phyloP scores from a whole-genome alignment of 2,113 vertebrate genomes.

The Podarcis cretensis region DNA sequence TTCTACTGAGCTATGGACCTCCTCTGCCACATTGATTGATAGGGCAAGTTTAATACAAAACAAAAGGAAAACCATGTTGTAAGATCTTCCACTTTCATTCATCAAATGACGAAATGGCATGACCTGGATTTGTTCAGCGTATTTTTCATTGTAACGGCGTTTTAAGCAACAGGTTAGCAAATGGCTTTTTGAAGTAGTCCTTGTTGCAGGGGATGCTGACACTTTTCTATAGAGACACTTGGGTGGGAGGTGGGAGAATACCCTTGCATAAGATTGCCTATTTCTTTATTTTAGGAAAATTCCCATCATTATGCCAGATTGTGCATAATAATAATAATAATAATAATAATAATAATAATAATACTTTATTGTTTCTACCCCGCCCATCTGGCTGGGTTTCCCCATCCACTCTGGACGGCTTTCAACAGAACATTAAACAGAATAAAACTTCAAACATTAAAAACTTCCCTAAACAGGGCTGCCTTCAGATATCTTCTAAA shows the following conservation, averaged over 20 bases:
- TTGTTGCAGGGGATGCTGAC: neutral
- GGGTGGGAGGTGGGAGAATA: neutral
- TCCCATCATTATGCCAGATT: neutral
- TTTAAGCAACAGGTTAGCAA: neutral
- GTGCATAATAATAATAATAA: no score
- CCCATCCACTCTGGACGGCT: no score
- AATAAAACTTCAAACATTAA: no score
- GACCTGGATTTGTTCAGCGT: neutral
- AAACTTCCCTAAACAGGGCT: no score
- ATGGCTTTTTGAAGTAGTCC: neutral
- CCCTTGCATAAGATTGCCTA: slow-evolving; percentile 14
- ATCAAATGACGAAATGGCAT: neutral
- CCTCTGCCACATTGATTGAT: no score
- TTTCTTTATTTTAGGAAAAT: neutral
- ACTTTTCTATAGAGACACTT: slow-evolving; percentile 27
- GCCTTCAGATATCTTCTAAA: no score
- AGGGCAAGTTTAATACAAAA: neutral
- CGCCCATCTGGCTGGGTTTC: no score
- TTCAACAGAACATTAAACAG: no score
- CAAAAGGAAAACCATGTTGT: neutral
- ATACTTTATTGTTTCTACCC: no score
- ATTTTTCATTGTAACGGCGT: neutral
- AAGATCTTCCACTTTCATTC: neutral
- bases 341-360: no score
- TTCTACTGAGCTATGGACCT: no score